Base-by-base conservation (phyloP, 2,888 invertebrate genomes). In the Hofmannophila pseudospretella region DNA sequence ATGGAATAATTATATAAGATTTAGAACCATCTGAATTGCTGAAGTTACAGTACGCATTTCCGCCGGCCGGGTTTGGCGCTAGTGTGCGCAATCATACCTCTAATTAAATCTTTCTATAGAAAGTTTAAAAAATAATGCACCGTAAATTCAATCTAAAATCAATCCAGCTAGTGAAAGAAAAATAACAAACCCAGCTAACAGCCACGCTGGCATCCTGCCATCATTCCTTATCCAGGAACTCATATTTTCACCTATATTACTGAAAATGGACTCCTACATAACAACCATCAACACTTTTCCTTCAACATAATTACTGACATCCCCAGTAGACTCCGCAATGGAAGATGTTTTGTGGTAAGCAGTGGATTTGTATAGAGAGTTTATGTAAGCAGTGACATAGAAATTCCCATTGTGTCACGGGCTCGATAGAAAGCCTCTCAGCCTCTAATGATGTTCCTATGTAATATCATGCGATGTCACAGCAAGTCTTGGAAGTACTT, bases 181-280 rank as follows among this genome's bases (percentile, higher is more conserved):
- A 40, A 42, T 37, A 33, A 31, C 33, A 35, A 28, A 23, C 19
- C 23, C 32, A 31, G 35, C 37, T 41, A 32, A 39, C 41, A 41
- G 34, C 41, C 19, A 14, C 34, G 27, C 38, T 43, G 43, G 43
- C 45, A 28, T 11, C 11, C 37, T 43, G 45, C 45, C 43, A 43
- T 31, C 25, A n/a, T 25, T 31, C 30, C 14, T n/a, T 12, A 13
- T 7, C 8, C 10, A 13, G 10, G 1, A 19, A 14, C 14, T 1
- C 8, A 4, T 4, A 13, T 14, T 26, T 26, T 4, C 2, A 27
- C 13, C 8, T 10, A 10, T 7, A 9, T 7, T 3, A 7, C n/a
- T 11, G 16, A 9, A 12, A 22, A 32, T 32, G 1, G 3, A 8
- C 1, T 20, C 8, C 11, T 8, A 1, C 4, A 10, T 8, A 11